Base-by-base conservation (phyloP, 2,888 invertebrate genomes). In the Caenorhabditis japonica region DNA sequence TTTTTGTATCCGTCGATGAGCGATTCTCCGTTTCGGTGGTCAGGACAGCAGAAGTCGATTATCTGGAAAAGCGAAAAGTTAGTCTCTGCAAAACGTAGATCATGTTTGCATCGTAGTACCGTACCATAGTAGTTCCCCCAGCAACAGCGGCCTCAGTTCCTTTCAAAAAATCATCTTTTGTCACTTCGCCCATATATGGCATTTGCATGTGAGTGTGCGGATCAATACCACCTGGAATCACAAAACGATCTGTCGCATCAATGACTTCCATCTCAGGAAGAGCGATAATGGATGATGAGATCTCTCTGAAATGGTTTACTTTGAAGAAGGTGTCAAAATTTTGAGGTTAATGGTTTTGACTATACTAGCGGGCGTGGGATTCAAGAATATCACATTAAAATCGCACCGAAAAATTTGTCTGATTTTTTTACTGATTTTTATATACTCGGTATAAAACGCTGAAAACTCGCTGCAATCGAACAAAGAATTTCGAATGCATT, bases 81-180 rank as follows among this genome's bases (percentile, higher is more conserved):
- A n/a, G n/a, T n/a, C n/a, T n/a, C n/a, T n/a, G n/a, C n/a, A n/a
- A n/a, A n/a, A n/a, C n/a, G n/a, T n/a, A n/a, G n/a, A n/a, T n/a
- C n/a, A n/a, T n/a, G n/a, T n/a, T n/a, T n/a, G n/a, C n/a, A n/a
- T n/a, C n/a, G n/a, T n/a, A n/a, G n/a, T n/a, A n/a, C 10, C 69
- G 19, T 49, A 97, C 93, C 91, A 94, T 97, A 12, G 97, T 99
- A 46, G 97, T 99, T 58, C 97, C 97, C 34, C 97, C 97, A 70
- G 97, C 95, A 4, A 99, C 91, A 0, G 97, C 97, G 0, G 97
- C 97, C 88, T 93, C 93, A 39, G 97, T 97, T 58, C 97, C 97
- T 88, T 92, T 92, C 88, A 97, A 97, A 90, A 97, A 97, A 90
- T 97, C 96, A 89, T 99, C 97, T 7, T 93, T 92, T 1, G 94